Evolutionary conservation across 2,113 vertebrate species (phyloP).

Genomic region (Onychostoma macrolepis): DNA sequence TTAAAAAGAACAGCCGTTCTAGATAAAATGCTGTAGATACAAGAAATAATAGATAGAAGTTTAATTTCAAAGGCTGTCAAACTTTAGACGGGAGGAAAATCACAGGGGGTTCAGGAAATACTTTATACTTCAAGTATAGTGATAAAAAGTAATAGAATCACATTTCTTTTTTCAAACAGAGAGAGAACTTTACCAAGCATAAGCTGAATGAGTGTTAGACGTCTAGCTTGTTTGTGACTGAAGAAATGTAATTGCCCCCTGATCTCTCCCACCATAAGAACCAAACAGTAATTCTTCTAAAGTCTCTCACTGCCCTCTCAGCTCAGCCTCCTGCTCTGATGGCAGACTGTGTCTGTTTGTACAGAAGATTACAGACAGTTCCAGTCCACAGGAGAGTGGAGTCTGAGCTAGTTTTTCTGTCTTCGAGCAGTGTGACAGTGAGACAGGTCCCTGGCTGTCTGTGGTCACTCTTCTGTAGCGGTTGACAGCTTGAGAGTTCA

Average conservation of each 20-base stretch:
- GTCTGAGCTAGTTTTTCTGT: background rate
- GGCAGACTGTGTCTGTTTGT: conserved; percentile 22
- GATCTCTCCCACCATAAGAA: background rate
- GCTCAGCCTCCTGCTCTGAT: background rate
- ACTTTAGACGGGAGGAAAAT: background rate
- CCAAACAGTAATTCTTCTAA: background rate
- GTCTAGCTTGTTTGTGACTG: background rate
- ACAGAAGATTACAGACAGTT: background rate
- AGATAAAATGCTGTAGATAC: background rate
- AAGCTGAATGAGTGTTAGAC: background rate
- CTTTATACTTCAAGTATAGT: background rate
- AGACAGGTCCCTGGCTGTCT: conserved; percentile 84
- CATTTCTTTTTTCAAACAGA: background rate
- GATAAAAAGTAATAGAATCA: background rate
- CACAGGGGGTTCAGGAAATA: background rate
- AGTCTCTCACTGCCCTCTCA: conserved; percentile 34
- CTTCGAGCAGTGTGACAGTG: conserved; percentile 52
- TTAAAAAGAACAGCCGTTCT: background rate
- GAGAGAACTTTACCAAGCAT: background rate
- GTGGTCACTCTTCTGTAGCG: conserved; percentile 91
- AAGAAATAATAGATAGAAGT: background rate
- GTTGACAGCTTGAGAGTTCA: conserved; percentile 89
- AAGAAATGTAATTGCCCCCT: conserved; percentile 15
- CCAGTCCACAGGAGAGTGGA: conserved; percentile 5
- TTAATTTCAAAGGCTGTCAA: background rate